A percentile compares a stretch with the other conserved stretches of the same genome.
phyloP scores from a whole-genome alignment of 1,140 invertebrate genomes.

The Helicorthomorpha holstii region DNA sequence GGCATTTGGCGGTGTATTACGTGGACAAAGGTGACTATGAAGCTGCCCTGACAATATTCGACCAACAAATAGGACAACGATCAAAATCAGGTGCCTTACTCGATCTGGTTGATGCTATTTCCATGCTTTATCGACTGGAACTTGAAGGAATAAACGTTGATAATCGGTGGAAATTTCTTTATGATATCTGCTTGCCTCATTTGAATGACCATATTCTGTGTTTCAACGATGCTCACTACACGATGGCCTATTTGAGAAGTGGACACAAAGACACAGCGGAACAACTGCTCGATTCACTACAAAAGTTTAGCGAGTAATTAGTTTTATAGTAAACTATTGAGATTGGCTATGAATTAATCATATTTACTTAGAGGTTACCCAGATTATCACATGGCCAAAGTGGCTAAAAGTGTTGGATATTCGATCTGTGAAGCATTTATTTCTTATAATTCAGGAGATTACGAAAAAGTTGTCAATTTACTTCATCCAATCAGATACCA shows the following conservation, averaged over 20 bases:
- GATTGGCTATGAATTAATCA: too few species aligned
- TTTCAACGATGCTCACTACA: constrained; percentile 38
- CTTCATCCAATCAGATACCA: constrained; percentile 28
- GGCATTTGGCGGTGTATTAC: constrained; percentile 36
- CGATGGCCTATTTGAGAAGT: constrained; percentile 27
- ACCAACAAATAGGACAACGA: constrained; percentile 18
- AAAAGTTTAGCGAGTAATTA: constrained; percentile 23
- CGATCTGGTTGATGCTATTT: constrained; percentile 34
- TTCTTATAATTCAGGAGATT: constrained; percentile 23
- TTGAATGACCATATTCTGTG: constrained; percentile 33
- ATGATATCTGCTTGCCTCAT: constrained; percentile 23
- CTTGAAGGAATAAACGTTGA: constrained; percentile 29
- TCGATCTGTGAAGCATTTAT: constrained; percentile 23
- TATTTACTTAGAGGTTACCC: neutral
- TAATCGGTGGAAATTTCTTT: constrained; percentile 28
- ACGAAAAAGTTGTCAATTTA: constrained; percentile 22
- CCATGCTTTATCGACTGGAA: constrained; percentile 32
- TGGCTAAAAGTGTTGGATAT: constrained; percentile 17
- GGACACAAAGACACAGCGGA: constrained; percentile 18
- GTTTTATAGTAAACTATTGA: too few species aligned
- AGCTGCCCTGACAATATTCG: constrained; percentile 28
- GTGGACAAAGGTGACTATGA: constrained; percentile 31
- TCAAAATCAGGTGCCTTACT: constrained; percentile 25
- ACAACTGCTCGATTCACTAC: constrained; percentile 20
- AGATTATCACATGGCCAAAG: neutral